Percentiles rank a stretch among this genome's conserved stretches.
Evolutionary conservation across 64 coral and sea anemone species (phyloP).

Genomic region (Actinia equina): DNA sequence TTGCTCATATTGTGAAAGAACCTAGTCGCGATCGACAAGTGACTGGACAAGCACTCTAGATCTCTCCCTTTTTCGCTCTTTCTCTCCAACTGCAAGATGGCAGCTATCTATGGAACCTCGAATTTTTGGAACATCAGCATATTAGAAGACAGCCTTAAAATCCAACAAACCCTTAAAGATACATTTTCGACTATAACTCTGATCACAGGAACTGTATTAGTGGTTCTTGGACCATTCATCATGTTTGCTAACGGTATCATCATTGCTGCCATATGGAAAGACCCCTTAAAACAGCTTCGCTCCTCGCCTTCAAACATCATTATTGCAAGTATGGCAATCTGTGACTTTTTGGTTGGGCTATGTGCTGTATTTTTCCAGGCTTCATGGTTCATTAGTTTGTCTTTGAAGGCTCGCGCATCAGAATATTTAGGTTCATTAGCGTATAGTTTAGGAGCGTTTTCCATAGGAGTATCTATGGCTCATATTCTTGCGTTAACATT

Average conservation of each 20-base stretch:
- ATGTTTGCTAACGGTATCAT: neutral
- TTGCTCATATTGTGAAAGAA: neutral
- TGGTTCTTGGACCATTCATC: neutral
- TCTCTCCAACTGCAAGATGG: neutral
- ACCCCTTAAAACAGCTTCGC: constrained; percentile 12
- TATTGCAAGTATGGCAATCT: neutral
- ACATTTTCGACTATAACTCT: neutral
- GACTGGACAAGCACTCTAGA: no score
- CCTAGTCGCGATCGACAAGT: neutral
- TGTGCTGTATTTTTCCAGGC: neutral
- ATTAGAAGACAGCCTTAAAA: neutral
- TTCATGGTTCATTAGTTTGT: neutral
- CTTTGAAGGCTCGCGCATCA: neutral
- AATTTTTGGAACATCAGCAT: neutral
- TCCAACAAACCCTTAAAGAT: neutral
- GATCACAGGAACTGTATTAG: neutral
- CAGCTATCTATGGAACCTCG: neutral
- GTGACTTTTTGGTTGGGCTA: constrained; percentile 7
- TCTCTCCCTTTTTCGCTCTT: neutral
- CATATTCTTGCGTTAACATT: neutral
- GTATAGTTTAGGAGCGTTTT: neutral
- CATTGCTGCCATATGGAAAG: constrained; percentile 2
- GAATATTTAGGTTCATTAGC: neutral
- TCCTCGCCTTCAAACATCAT: constrained; percentile 1
- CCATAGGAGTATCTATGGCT: neutral